Evolutionary conservation across 2,888 invertebrate genomes (phyloP).

Genomic region (Cantharis nigra): DNA sequence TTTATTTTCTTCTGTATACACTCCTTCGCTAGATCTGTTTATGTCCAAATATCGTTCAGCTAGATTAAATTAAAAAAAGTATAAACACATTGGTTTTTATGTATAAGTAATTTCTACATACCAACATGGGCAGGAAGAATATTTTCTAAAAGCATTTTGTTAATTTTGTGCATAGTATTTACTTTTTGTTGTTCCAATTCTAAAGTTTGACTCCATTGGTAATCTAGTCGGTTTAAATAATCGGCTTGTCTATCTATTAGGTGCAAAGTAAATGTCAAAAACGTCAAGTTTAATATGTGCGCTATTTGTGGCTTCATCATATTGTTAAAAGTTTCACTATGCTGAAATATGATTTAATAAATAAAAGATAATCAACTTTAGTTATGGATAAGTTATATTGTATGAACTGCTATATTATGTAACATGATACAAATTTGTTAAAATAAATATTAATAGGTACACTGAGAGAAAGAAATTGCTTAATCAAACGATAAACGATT

Average conservation of each 20-base stretch:
- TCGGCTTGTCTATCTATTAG: constrained; percentile 88
- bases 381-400: too few relatives aligned
- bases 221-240: constrained; percentile 86
- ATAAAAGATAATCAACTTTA: too few relatives aligned
- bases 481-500: too few relatives aligned
- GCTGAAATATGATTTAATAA: constrained; percentile 42
- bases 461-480: too few relatives aligned
- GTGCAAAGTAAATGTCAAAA: constrained; percentile 77
- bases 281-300: constrained; percentile 74
- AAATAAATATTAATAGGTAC: too few relatives aligned
- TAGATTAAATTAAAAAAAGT: constrained; percentile 48
- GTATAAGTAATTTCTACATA: constrained; percentile 52
- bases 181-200: constrained; percentile 84
- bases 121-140: constrained; percentile 93
- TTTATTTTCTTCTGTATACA: constrained; percentile 83
- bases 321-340: constrained; percentile 72
- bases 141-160: constrained; percentile 87
- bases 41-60: constrained; percentile 79
- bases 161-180: constrained; percentile 82
- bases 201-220: constrained; percentile 74
- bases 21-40: constrained; percentile 65
- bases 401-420: too few relatives aligned
- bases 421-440: too few relatives aligned
- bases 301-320: constrained; percentile 69
- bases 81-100: neutral